Evolutionary conservation across 2,888 invertebrate genomes (phyloP).

Genomic region (Ephialtes manifestator): DNA sequence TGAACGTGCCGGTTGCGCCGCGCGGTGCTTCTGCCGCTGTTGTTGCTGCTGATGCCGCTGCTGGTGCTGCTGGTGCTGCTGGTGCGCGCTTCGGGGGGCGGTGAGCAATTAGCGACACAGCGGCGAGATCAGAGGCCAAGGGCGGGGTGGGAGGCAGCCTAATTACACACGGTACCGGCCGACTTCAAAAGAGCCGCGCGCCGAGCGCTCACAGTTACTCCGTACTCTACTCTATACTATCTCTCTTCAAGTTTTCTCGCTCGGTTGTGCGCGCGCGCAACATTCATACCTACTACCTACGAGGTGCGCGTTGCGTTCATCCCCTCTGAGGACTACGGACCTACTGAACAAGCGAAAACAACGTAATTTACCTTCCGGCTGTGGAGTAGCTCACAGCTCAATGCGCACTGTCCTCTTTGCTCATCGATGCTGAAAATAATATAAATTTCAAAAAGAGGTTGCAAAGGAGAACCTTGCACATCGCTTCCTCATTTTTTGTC

Average conservation of each 20-base stretch:
- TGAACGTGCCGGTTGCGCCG: conserved; percentile 53
- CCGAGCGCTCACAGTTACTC: conserved; percentile 78
- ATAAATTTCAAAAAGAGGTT: not conserved
- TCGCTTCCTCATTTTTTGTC: not conserved
- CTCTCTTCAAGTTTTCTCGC: conserved; percentile 74
- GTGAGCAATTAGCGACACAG: conserved; percentile 85
- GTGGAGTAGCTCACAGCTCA: not conserved
- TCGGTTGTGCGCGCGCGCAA: conserved; percentile 9
- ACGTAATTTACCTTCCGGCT: conserved; percentile 34
- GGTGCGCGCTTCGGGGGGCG: conserved; percentile 82
- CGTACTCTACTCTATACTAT: conserved; percentile 69
- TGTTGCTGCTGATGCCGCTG: conserved; percentile 72
- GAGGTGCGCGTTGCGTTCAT: conserved; percentile 28
- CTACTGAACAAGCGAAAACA: conserved; percentile 26
- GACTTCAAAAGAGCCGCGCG: conserved; percentile 84
- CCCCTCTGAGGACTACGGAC: conserved; percentile 25
- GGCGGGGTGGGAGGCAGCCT: conserved; percentile 84
- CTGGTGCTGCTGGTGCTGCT: conserved; percentile 73
- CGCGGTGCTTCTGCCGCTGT: conserved; percentile 68
- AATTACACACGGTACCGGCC: conserved; percentile 85
- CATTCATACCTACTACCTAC: conserved; percentile 18
- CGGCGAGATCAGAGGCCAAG: conserved; percentile 84
- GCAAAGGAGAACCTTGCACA: not conserved
- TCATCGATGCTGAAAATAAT: not conserved
- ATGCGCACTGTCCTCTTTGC: not conserved